phyloP scores from a whole-genome alignment of 2,797 vertebrate genomes.

The Manis javanica region DNA sequence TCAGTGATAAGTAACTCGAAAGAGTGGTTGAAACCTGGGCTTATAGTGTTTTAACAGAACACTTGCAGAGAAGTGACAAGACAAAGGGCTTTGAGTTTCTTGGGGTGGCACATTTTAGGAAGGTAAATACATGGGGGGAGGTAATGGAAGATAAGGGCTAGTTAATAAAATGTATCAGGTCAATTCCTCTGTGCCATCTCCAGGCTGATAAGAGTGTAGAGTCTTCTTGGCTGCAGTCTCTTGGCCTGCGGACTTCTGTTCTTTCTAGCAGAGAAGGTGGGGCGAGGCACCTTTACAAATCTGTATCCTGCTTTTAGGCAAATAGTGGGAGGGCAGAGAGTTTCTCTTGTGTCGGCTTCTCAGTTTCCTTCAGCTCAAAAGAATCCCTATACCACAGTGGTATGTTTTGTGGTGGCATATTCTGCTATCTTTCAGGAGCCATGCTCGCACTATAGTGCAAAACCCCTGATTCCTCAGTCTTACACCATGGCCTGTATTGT shows the following conservation, averaged over 20 bases:
- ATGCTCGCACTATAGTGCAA: background rate
- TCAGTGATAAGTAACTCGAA: background rate
- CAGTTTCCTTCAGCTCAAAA: background rate
- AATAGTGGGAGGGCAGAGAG: background rate
- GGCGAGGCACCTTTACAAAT: background rate
- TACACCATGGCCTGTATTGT: background rate
- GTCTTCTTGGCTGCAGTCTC: background rate
- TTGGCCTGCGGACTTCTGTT: background rate
- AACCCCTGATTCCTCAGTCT: background rate
- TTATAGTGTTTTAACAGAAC: background rate
- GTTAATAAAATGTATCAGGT: background rate
- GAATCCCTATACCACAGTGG: background rate
- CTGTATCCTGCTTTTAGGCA: background rate
- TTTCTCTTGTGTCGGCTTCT: background rate
- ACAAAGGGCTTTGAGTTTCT: background rate
- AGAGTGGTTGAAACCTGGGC: background rate
- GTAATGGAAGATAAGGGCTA: background rate
- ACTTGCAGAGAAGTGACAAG: background rate
- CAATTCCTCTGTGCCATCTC: background rate
- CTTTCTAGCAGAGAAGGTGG: background rate
- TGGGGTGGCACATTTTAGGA: background rate
- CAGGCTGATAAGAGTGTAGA: background rate
- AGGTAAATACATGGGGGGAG: background rate
- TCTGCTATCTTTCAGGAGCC: background rate
- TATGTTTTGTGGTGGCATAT: background rate